Base-by-base conservation (phyloP, 2,888 invertebrate species). In the Mylabris sibirica region DNA sequence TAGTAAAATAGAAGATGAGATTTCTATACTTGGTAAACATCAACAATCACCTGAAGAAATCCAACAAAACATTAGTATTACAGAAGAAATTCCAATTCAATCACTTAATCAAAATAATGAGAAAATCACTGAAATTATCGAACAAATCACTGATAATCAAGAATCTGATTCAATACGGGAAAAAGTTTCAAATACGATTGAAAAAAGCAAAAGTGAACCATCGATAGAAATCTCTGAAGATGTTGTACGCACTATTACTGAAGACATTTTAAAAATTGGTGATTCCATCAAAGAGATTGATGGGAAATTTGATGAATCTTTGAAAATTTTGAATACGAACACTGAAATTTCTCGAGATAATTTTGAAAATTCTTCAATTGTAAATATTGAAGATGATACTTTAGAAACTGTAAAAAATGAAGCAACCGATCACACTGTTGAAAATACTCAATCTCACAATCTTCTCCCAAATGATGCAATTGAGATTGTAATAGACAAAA, bases 1-100 rank as follows among this genome's bases (percentile, higher is more conserved):
- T 62, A 80, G 70, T 57, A 76, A 76, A 70, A 79, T 81, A 49
- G 72, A 79, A 68, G 77, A 77, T 38, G 80, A 80, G 60, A 78
- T 81, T 59, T 77, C 78, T 2, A 72, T 68, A 24, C 62, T 79
- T 8, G 74, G 77, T 61, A 76, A 69, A 60, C 72, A 70, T 11
- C 64, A 67, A 3, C 30, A 68, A 68, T 22, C 65, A 49, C 53
- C 20, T 67, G 26, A 72, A 65, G 38, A 65, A 68, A 60, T 60
- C 66, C 30, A 61, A 71, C 53, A 68, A 22, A n/a, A 30, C 4
- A 20, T 38, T 41, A 17, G 22, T 61, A 34, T 30, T 60, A 3
- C n/a, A 5, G 60, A 60, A 60, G 30, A 30, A n/a, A 24, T 41
- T 61, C 4, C 11, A 38, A 22, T n/a, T 20, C 38, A 60, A 60